Conservation (phyloP, 2,113 vertebrate species). For the Cygnus atratus region DNA sequence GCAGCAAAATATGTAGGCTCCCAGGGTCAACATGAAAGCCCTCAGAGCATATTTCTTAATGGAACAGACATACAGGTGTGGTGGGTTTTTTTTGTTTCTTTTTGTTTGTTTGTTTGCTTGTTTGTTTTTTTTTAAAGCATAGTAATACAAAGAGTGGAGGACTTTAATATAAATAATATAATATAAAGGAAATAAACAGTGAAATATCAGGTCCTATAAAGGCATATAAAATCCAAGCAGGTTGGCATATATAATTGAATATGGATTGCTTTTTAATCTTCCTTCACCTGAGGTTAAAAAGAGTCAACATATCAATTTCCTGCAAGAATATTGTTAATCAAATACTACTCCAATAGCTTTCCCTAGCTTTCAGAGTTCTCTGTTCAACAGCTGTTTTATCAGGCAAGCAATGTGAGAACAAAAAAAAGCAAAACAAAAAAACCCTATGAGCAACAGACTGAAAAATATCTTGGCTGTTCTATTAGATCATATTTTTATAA, state of each 20-base stretch:
- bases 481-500: not conserved
- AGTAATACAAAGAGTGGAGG: not conserved
- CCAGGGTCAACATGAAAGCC: not conserved
- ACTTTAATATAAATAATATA: not conserved
- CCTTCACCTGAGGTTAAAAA: slow-evolving; percentile 31
- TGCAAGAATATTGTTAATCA: slow-evolving; percentile 19
- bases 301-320: not conserved
- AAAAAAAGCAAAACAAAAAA: not conserved
- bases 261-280: slow-evolving; percentile 4
- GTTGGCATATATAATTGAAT: not conserved
- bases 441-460: not conserved
- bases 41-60: not conserved
- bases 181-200: not conserved
- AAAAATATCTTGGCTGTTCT: slow-evolving; percentile 53
- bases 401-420: slow-evolving; percentile 43
- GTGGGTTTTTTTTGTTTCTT: no score
- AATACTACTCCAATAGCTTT: slow-evolving; percentile 1
- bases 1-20: not conserved
- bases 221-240: not conserved
- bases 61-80: not conserved
- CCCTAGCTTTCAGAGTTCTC: not conserved
- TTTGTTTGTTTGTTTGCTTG: no score
- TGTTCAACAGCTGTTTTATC: slow-evolving; percentile 43
- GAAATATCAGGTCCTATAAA: not conserved
- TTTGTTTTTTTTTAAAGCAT: not conserved